These are phyloP conservation scores for Thelaira solivaga DNA, from an alignment of 2,888 invertebrate species.

Conservation along the genomic window DNA sequence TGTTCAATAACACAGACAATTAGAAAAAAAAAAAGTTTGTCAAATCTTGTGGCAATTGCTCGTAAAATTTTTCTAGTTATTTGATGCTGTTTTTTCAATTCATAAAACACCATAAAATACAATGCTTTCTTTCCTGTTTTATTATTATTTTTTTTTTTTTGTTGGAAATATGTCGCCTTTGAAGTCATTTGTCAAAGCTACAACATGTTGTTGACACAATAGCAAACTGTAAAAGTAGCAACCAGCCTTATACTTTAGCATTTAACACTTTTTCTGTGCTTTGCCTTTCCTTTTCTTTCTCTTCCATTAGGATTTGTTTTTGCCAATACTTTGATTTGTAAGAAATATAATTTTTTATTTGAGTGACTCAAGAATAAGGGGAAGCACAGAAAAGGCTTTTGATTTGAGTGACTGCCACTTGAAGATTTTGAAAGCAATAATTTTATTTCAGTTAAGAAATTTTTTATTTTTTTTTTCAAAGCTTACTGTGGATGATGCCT, in stretches of 20 bases:
- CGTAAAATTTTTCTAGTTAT: too few species aligned
- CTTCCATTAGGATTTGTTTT: too few species aligned
- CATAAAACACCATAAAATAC: too few species aligned
- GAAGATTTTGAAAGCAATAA: constrained; percentile 33
- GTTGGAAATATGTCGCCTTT: constrained; percentile 19
- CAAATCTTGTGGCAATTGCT: background rate
- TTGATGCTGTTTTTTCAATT: background rate
- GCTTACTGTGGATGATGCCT: constrained; percentile 23
- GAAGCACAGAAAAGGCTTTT: background rate
- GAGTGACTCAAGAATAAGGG: background rate
- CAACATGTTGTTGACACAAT: constrained; percentile 47
- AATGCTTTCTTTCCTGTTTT: too few species aligned
- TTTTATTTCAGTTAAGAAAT: constrained; percentile 26
- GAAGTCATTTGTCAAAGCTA: constrained; percentile 57
- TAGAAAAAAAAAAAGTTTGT: background rate
- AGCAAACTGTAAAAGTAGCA: constrained; percentile 18
- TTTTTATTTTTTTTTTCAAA: too few species aligned
- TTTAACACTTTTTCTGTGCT: constrained; percentile 32
- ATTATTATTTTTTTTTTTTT: too few species aligned
- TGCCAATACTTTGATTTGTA: constrained; percentile 9
- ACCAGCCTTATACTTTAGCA: constrained; percentile 3
- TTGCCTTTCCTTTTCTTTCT: too few species aligned
- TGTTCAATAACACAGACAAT: background rate
- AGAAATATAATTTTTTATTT: too few species aligned
- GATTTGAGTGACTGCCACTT: constrained; percentile 25